These are phyloP conservation scores for Acromyrmex heyeri DNA, from an alignment of 1,140 invertebrate genomes.

Conservation along the genomic window DNA sequence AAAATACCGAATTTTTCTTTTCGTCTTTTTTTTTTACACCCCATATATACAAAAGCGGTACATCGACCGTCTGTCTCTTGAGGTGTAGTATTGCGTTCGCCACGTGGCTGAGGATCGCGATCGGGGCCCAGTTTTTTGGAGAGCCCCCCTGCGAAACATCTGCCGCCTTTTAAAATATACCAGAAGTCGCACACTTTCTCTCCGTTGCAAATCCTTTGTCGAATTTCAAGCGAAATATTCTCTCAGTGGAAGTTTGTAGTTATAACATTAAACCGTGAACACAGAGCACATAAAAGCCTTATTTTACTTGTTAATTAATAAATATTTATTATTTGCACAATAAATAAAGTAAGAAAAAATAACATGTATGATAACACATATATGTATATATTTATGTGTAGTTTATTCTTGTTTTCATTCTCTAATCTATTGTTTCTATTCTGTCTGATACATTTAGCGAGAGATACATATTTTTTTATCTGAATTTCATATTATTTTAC, in stretches of 20 bases:
- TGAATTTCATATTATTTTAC: no score
- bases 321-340: constrained; percentile 6
- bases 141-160: constrained; percentile 41
- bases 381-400: no score
- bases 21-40: background rate
- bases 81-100: constrained; percentile 5
- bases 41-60: background rate
- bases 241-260: background rate
- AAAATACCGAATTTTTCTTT: background rate
- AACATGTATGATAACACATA: background rate
- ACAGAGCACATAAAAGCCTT: background rate
- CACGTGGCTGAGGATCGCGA: constrained; percentile 35
- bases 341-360: background rate
- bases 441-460: no score
- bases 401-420: no score
- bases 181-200: constrained; percentile 45
- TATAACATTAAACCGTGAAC: background rate
- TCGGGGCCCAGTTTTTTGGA: constrained; percentile 23
- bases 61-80: constrained; percentile 22
- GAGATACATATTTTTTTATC: no score
- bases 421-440: no score
- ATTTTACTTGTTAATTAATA: background rate
- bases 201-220: constrained; percentile 6
- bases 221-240: background rate
- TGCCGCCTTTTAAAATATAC: constrained; percentile 42